Conservation (phyloP, 1,140 invertebrate genomes). For the Riptortus pedestris region DNA sequence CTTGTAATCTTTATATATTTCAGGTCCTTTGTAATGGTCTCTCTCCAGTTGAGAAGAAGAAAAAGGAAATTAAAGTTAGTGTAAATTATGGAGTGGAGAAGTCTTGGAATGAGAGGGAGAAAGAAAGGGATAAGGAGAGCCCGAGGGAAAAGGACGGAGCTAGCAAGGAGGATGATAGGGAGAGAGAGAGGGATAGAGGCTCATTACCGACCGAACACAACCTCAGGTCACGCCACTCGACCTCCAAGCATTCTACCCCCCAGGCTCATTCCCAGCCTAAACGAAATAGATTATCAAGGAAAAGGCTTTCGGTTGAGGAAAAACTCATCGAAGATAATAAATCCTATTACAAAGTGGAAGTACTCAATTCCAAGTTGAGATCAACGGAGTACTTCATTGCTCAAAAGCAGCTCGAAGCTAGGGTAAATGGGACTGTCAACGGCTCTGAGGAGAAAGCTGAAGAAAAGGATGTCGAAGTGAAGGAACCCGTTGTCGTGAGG, state of each 20-base stretch:
- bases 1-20: no score
- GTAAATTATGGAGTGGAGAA: neutral
- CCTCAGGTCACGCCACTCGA: conserved; percentile 3
- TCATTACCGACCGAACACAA: neutral
- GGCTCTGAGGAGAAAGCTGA: neutral
- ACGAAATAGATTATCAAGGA: conserved; percentile 30
- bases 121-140: neutral
- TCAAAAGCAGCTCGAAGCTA: conserved; percentile 31
- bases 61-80: neutral
- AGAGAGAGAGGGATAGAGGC: neutral
- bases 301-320: conserved; percentile 46
- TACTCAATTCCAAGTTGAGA: conserved; percentile 54
- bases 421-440: conserved; percentile 7
- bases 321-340: conserved; percentile 48
- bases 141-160: neutral
- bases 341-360: conserved; percentile 62
- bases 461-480: conserved; percentile 24
- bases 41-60: neutral
- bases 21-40: conserved; percentile 29
- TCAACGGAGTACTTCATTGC: conserved; percentile 45
- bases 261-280: neutral
- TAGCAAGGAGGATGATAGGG: neutral
- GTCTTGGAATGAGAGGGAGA: neutral
- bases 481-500: conserved; percentile 51
- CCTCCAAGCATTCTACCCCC: neutral